phyloP scores from a whole-genome alignment of 1,140 invertebrate genomes.

The Apolygus lucorum region DNA sequence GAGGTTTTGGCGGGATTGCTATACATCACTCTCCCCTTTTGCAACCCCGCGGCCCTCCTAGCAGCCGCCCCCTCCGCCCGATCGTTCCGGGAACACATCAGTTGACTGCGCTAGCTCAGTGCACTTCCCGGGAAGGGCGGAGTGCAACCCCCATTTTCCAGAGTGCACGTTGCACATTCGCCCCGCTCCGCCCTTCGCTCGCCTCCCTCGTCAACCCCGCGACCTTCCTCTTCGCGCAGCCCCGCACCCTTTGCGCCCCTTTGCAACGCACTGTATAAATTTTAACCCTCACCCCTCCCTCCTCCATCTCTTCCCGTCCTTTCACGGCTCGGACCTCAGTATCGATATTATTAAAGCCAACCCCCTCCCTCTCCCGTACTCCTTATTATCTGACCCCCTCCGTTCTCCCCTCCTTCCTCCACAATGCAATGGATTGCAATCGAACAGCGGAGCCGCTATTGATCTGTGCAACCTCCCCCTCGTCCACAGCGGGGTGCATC shows the following conservation, averaged over 20 bases:
- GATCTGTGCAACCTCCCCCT: slow-evolving; percentile 8
- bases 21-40: background rate
- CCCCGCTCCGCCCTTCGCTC: background rate
- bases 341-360: slow-evolving; percentile 21
- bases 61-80: background rate
- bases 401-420: background rate
- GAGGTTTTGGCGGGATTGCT: background rate
- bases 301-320: background rate
- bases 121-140: background rate
- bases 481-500: background rate
- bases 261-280: slow-evolving; percentile 7
- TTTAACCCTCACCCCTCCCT: slow-evolving; percentile 8
- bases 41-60: background rate
- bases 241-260: background rate
- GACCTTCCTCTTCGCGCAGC: background rate
- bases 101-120: slow-evolving; percentile 14
- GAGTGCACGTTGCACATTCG: slow-evolving; percentile 1
- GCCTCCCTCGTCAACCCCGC: background rate
- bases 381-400: slow-evolving; percentile 6
- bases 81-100: background rate
- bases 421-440: slow-evolving; percentile 20
- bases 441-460: slow-evolving; percentile 18
- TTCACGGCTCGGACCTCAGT: background rate
- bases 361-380: background rate
- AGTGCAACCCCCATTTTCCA: slow-evolving; percentile 12